Evolutionary conservation across 1,140 invertebrate species (phyloP), one percentile per base, ranked within the genome.

Genomic region (Papilio polyxenes): DNA sequence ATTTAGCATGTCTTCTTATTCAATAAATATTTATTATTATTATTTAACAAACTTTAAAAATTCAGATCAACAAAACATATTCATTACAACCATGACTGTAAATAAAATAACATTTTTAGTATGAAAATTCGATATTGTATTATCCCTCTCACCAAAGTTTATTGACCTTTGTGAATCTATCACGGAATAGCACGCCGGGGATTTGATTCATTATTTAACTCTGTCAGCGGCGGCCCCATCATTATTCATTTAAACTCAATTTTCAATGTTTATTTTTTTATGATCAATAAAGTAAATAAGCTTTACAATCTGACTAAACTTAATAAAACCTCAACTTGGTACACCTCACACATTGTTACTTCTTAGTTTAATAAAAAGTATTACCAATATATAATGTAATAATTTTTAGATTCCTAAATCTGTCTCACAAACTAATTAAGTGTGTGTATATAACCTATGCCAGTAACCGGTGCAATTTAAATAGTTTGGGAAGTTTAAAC

Each of bases 401-500:
- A 56, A 65, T 31, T 31, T 3, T 65, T 3, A 13, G 2, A 10
- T 69, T 69, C 37, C 65, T 69, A 69, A 23, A 76, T 76, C 3
- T 49, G 49, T 17, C 48, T 6, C 48, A 51, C 75, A 77, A 77
- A 53, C 48, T 77, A 53, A 77, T 77, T 77, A 76, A 62, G 37
- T 40, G 59, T 23, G 48, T n/a, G n/a, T 44, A 17, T 40, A 80
- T 80, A 44, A 65, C 78, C 59, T 65, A n/a, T 69, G 59, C 37
- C 8, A 65, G 23, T 69, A 37, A 69, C 23, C 3, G 23, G 23
- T 15, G 65, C 77, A 81, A 83, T 83, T 81, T 78, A 83, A 83
- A 83, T 81, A 75, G 80, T 76, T 78, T 56, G 59, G 62, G 62
- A 69, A 79, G 83, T 83, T 83, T 83, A 75, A 81, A 80, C 65